Percentiles rank a stretch among this genome's conserved stretches.
Evolutionary conservation across 2,113 vertebrate genomes (phyloP).

Genomic region (Pygoscelis antarcticus): DNA sequence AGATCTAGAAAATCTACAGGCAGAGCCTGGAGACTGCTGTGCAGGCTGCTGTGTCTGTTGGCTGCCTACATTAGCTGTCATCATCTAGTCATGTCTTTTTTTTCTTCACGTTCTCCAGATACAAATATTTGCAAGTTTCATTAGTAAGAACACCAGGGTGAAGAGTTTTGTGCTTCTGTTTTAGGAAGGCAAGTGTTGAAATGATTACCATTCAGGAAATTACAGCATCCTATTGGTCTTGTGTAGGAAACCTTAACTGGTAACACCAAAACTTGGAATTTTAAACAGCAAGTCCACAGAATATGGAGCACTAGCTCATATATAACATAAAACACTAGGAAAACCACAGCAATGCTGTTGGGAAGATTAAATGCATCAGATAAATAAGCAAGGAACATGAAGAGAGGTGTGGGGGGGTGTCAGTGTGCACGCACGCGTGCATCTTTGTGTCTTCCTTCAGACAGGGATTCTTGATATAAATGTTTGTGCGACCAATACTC

Average conservation of each 20-base stretch:
- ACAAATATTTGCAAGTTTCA: background rate
- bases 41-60: background rate
- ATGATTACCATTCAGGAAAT: background rate
- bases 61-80: background rate
- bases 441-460: background rate
- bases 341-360: background rate
- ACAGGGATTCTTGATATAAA: background rate
- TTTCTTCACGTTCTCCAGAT: background rate
- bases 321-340: background rate
- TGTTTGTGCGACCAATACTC: background rate
- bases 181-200: background rate
- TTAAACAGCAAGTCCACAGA: background rate
- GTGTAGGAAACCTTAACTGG: background rate
- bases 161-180: background rate
- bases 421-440: fast-evolving
- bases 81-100: background rate
- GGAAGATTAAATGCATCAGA: background rate
- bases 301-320: no score
- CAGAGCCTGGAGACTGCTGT: background rate
- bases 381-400: background rate
- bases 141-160: background rate
- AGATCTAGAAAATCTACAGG: background rate
- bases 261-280: background rate
- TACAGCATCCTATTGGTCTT: no score
- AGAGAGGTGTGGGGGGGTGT: no score